Evolutionary conservation across 2,113 vertebrate genomes (phyloP), one percentile per base, ranked within the genome.

Genomic region (Bungarus multicinctus): DNA sequence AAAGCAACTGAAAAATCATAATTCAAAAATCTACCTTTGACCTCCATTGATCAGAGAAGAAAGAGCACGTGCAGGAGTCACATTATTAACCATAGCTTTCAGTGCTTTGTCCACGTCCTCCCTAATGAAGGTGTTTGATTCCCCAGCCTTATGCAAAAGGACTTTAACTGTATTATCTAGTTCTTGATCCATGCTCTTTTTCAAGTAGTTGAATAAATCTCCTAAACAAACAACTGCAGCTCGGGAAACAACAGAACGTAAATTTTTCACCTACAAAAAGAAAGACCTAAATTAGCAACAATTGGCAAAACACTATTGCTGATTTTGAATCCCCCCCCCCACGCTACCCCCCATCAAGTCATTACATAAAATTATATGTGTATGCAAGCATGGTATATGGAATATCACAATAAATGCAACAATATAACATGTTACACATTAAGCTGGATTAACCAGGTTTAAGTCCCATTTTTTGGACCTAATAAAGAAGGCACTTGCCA

Each of bases 181-280:
- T 96, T 99, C 99, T 96, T 98, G 98, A 96, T 99, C 99, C 99
- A 99, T 99, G 57, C 95, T 97, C 96, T 98, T 99, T 97, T 98
- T 98, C 92, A 99, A 97, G 92, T 98, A 94, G 90, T 96, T 98
- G 96, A 98, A 99, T 96, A 99, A 97, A 95, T 99, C 99, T 64
- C 98, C 98, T 96, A 99, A 96, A 87, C 99, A 98, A 89, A 98
- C 97, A 91, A 99, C 98, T 8, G 99, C 99, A 94, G 98, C 98
- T 93, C 99, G 98, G 58, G 99, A 99, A 95, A 99, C 99, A n/a
- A 98, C 97, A 87, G 99, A 99, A 45, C 99, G 98, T 95, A 99
- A 97, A 97, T 99, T 99, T 97, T 98, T 99, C 91, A 99, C 99
- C 99, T 99, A 96, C 92, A 94, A 94, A 93, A 94, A 94, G 94